Conservation (phyloP, 2,888 invertebrate genomes). For the Eucera pruinosa region DNA sequence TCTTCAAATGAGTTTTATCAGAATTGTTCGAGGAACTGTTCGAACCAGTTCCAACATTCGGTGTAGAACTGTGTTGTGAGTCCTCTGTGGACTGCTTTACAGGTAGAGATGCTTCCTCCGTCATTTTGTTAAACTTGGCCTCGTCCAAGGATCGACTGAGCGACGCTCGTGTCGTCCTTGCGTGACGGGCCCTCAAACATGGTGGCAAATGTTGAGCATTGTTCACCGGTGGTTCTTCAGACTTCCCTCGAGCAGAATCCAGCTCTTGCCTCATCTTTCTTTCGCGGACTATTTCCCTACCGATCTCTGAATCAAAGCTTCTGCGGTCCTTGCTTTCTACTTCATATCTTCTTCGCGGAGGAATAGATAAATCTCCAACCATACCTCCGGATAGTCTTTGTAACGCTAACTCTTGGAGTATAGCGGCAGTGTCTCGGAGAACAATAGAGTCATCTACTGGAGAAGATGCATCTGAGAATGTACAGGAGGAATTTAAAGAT, state of each 20-base stretch:
- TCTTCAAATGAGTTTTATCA: slow-evolving; percentile 75
- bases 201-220: slow-evolving; percentile 85
- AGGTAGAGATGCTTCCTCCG: slow-evolving; percentile 78
- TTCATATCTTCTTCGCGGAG: slow-evolving; percentile 74
- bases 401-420: slow-evolving; percentile 81
- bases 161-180: slow-evolving; percentile 79
- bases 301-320: slow-evolving; percentile 85
- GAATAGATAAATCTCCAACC: slow-evolving; percentile 71
- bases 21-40: slow-evolving; percentile 65
- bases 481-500: slow-evolving; percentile 75
- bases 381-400: slow-evolving; percentile 81
- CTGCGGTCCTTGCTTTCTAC: slow-evolving; percentile 79
- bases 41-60: slow-evolving; percentile 78
- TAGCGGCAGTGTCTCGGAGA: slow-evolving; percentile 80
- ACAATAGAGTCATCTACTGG: slow-evolving; percentile 78
- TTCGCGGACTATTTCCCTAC: slow-evolving; percentile 84
- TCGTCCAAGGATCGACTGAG: slow-evolving; percentile 82
- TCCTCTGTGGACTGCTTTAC: slow-evolving; percentile 81
- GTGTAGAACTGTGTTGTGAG: slow-evolving; percentile 81
- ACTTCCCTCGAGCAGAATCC: slow-evolving; percentile 77
- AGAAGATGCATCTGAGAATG: slow-evolving; percentile 77
- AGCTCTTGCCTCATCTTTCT: slow-evolving; percentile 84
- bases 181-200: slow-evolving; percentile 86
- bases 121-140: slow-evolving; percentile 82
- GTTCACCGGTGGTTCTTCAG: slow-evolving; percentile 75